Conservation (phyloP, 2,113 vertebrate genomes). For the Synodontis membranacea region DNA sequence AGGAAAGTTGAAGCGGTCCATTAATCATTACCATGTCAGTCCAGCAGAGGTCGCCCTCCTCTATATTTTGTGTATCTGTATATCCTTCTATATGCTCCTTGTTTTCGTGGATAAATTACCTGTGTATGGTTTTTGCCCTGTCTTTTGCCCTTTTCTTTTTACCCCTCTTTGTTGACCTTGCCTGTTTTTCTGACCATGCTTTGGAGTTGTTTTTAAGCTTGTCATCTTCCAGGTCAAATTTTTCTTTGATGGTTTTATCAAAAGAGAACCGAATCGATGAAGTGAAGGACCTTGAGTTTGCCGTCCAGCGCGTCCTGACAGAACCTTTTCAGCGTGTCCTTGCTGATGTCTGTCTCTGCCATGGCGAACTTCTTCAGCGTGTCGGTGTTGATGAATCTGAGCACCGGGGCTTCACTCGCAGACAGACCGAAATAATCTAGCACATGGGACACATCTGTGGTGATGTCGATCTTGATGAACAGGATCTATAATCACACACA, state of each 20-base stretch:
- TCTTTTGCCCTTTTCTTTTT: too few relatives aligned
- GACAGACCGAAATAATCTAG: conserved; percentile 82
- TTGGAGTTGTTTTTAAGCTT: too few relatives aligned
- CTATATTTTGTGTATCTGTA: not conserved
- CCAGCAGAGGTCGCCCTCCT: not conserved
- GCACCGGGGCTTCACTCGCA: conserved; percentile 66
- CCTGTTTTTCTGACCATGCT: not conserved
- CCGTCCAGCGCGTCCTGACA: conserved; percentile 75
- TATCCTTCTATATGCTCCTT: too few relatives aligned
- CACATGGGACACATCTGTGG: conserved; percentile 58
- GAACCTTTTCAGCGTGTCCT: conserved; percentile 62
- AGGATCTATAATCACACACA: conserved; percentile 72
- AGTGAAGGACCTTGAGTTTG: conserved; percentile 74
- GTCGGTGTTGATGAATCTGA: conserved; percentile 78
- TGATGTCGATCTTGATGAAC: conserved; percentile 81
- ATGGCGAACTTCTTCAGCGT: conserved; percentile 78
- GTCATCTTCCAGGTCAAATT: not conserved
- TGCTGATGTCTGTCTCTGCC: conserved; percentile 51
- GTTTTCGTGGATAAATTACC: not conserved
- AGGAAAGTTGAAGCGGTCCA: not conserved
- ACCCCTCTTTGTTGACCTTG: not conserved
- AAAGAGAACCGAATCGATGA: not conserved
- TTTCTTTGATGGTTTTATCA: not conserved
- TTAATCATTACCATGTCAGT: not conserved
- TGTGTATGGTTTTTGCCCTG: not conserved